Percentiles rank a stretch among this genome's conserved stretches.
Evolutionary conservation across 2,113 vertebrate species (phyloP).

Genomic region (Regulus satrapa): DNA sequence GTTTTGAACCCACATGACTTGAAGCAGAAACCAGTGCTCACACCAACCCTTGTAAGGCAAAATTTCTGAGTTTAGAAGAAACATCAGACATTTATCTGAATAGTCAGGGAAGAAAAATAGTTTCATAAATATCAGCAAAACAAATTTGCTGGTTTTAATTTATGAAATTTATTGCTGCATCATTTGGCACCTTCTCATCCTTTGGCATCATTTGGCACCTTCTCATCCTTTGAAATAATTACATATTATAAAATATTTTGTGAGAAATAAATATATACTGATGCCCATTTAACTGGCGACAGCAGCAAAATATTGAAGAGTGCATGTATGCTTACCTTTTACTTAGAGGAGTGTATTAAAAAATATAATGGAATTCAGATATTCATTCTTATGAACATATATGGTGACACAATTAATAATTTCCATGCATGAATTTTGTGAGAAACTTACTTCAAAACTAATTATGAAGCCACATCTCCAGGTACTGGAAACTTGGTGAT

Average conservation of each 20-base stretch:
- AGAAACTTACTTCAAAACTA: neutral
- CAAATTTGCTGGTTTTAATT: neutral
- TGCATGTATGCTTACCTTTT: neutral
- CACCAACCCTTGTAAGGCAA: neutral
- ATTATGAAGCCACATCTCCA: neutral
- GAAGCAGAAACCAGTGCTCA: constrained; percentile 18
- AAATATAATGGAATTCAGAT: neutral
- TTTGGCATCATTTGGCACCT: neutral
- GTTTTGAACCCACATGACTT: constrained; percentile 46
- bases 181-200: neutral
- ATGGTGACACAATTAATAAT: neutral
- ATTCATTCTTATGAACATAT: neutral
- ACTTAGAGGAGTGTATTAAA: neutral
- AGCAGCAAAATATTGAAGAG: neutral
- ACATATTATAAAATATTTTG: neutral
- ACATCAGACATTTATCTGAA: neutral
- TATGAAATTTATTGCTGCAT: neutral
- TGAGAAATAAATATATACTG: neutral
- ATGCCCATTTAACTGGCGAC: neutral
- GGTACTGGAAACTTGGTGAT: neutral
- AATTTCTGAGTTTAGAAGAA: neutral
- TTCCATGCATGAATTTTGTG: neutral
- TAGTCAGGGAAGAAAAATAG: neutral
- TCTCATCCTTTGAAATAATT: neutral
- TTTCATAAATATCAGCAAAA: neutral